Evolutionary conservation across 2,888 invertebrate genomes (phyloP).

Genomic region (Teinopalpus imperialis): DNA sequence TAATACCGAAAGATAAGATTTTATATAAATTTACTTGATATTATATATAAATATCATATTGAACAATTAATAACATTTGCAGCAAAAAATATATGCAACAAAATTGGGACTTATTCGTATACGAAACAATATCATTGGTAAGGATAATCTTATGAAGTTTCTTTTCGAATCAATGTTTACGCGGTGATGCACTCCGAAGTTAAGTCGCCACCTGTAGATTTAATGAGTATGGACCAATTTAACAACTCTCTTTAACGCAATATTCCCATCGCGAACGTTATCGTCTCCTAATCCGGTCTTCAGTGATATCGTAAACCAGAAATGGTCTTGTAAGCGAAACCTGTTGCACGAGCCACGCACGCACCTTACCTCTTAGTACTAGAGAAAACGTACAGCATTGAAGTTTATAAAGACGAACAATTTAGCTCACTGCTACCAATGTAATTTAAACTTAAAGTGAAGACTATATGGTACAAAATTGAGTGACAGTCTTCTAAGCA

Average conservation of each 20-base stretch:
- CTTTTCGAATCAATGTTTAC: constrained; percentile 47
- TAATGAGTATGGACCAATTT: constrained; percentile 63
- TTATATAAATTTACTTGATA: too few species aligned
- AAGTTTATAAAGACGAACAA: constrained; percentile 44
- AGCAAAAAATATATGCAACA: too few species aligned
- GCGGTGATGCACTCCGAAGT: constrained; percentile 46
- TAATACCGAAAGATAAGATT: too few species aligned
- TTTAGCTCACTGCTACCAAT: constrained; percentile 37
- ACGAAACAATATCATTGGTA: too few species aligned
- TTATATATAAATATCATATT: too few species aligned
- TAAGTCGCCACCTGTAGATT: constrained; percentile 56
- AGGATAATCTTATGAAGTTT: constrained; percentile 24
- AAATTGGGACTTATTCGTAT: too few species aligned
- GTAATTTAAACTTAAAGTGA: constrained; percentile 47
- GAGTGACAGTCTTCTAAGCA: constrained; percentile 36
- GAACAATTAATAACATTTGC: too few species aligned
- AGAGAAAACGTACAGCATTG: constrained; percentile 57
- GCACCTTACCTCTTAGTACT: constrained; percentile 57
- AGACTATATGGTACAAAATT: constrained; percentile 43
- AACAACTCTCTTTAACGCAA: constrained; percentile 68
- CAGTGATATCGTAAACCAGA: constrained; percentile 76
- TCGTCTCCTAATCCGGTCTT: constrained; percentile 76
- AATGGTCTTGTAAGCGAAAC: constrained; percentile 71
- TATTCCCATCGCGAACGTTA: constrained; percentile 70
- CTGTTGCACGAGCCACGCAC: constrained; percentile 66